Evolutionary conservation across 1,140 invertebrate species (phyloP).

Genomic region (Macrostomum lignano): DNA sequence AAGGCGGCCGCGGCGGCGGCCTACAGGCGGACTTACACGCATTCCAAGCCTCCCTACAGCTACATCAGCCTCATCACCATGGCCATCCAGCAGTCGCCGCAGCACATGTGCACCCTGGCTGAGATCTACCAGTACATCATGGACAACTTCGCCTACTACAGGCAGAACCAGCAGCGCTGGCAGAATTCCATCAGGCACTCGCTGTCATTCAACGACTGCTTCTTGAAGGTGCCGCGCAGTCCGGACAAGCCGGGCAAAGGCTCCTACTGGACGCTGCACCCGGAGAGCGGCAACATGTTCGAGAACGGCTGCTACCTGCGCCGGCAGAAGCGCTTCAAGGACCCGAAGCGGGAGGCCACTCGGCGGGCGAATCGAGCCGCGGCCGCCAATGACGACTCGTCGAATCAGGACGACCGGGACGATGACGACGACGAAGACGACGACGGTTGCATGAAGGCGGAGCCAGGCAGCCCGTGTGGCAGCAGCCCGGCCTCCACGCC

Average conservation of each 20-base stretch:
- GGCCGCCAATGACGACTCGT: too few species aligned
- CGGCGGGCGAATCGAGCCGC: slow-evolving; percentile 35
- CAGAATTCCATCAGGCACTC: slow-evolving; percentile 87
- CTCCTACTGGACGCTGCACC: slow-evolving; percentile 89
- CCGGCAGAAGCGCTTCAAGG: slow-evolving; percentile 87
- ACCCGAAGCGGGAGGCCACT: slow-evolving; percentile 63
- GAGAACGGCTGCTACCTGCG: slow-evolving; percentile 92
- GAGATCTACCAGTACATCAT: slow-evolving; percentile 7
- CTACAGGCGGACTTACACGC: slow-evolving; percentile 80
- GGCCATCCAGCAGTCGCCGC: slow-evolving; percentile 8
- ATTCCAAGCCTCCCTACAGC: slow-evolving; percentile 32
- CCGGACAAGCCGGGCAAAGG: slow-evolving; percentile 83
- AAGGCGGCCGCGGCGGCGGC: too few species aligned
- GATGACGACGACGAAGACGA: too few species aligned
- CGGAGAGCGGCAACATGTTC: slow-evolving; percentile 96
- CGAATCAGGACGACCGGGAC: too few species aligned
- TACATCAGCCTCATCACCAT: slow-evolving; percentile 10
- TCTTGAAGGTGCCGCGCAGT: slow-evolving; percentile 85
- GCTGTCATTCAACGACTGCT: slow-evolving; percentile 91
- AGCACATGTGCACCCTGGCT: slow-evolving; percentile 7
- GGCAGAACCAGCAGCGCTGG: slow-evolving; percentile 85
- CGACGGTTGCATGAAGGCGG: too few species aligned
- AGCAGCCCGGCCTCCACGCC: too few species aligned
- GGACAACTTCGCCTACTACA: slow-evolving; percentile 44
- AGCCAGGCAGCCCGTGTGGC: too few species aligned